These are phyloP conservation scores for Criorhina ranunculi DNA, from an alignment of 2,888 invertebrate species.

Conservation along the genomic window DNA sequence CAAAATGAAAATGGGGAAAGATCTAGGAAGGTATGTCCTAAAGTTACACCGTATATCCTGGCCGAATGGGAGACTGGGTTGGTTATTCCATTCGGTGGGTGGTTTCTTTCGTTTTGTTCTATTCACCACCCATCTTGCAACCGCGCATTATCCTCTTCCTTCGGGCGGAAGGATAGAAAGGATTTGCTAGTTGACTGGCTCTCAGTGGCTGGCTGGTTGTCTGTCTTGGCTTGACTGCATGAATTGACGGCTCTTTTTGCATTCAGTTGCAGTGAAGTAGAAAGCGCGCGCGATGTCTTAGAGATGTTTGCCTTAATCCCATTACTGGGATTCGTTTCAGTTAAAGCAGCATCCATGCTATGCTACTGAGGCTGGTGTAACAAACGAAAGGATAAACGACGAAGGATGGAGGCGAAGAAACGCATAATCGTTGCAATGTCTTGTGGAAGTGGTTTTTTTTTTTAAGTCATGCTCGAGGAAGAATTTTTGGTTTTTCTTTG, in stretches of 20 bases:
- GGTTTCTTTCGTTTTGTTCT: constrained; percentile 15
- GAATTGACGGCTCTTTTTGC: constrained; percentile 74
- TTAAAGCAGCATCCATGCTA: constrained; percentile 17
- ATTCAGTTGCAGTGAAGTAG: constrained; percentile 64
- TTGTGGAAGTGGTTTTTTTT: constrained; percentile 26
- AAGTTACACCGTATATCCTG: constrained; percentile 51
- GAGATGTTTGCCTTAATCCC: constrained; percentile 70
- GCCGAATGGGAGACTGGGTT: constrained; percentile 47
- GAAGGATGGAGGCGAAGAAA: constrained; percentile 22
- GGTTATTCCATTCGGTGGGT: constrained; percentile 54
- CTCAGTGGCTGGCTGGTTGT: constrained; percentile 48
- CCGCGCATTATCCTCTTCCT: constrained; percentile 43
- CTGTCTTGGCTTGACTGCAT: constrained; percentile 53
- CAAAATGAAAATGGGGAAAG: constrained; percentile 44
- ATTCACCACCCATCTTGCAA: constrained; percentile 27
- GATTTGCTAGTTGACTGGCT: constrained; percentile 68
- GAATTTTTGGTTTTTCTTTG: constrained; percentile 17
- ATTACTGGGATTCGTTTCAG: constrained; percentile 65
- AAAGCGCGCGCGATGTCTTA: constrained; percentile 65
- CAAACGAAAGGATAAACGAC: constrained; percentile 37
- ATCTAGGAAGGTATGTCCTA: constrained; percentile 23
- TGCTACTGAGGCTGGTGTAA: constrained; percentile 13
- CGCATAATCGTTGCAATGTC: constrained; percentile 61
- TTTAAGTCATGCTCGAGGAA: constrained; percentile 7
- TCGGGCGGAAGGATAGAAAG: constrained; percentile 57